A percentile compares a stretch with the other conserved stretches of the same genome.
Conservation (phyloP, 2,797 vertebrate species). For the Decapterus maruadsi region DNA sequence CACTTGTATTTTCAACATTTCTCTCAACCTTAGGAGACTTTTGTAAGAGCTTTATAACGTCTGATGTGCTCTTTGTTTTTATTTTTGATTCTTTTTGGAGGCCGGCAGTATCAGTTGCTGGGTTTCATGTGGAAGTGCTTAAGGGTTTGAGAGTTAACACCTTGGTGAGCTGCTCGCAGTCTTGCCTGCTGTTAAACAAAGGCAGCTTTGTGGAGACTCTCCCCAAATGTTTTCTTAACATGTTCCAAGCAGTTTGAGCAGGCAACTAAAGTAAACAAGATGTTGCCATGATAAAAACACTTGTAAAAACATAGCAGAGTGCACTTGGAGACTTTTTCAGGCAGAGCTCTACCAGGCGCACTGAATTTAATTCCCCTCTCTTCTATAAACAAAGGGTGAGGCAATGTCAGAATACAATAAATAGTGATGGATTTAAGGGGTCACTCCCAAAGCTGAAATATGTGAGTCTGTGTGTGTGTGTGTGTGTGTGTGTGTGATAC, state of each 20-base stretch:
- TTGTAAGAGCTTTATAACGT: constrained; percentile 85
- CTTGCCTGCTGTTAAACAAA: constrained; percentile 94
- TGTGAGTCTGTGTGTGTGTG: constrained; percentile 32
- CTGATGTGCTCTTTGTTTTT: constrained; percentile 89
- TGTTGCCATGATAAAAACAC: constrained; percentile 99
- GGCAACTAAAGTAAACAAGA: constrained; percentile 99
- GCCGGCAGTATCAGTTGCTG: constrained; percentile 85
- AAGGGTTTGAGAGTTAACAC: constrained; percentile 99
- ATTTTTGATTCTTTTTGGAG: constrained; percentile 84
- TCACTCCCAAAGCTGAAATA: constrained; percentile 73
- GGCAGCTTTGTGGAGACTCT: constrained; percentile 96
- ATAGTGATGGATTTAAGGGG: constrained; percentile 80
- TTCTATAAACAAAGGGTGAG: constrained; percentile 87
- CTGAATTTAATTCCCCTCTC: constrained; percentile 83
- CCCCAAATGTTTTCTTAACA: constrained; percentile 99
- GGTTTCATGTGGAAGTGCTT: constrained; percentile 99
- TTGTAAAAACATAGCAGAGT: constrained; percentile 98
- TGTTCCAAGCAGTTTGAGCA: constrained; percentile 99
- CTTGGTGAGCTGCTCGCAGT: constrained; percentile 93
- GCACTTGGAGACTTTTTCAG: constrained; percentile 91
- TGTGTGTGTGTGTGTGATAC: constrained; percentile 6
- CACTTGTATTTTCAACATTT: constrained; percentile 44
- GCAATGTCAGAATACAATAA: constrained; percentile 82
- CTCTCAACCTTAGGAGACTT: constrained; percentile 41
- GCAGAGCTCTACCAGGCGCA: constrained; percentile 72